A percentile compares a stretch with the other conserved stretches of the same genome.
phyloP scores from a whole-genome alignment of 2,888 invertebrate species.

The Copidosoma aretas region DNA sequence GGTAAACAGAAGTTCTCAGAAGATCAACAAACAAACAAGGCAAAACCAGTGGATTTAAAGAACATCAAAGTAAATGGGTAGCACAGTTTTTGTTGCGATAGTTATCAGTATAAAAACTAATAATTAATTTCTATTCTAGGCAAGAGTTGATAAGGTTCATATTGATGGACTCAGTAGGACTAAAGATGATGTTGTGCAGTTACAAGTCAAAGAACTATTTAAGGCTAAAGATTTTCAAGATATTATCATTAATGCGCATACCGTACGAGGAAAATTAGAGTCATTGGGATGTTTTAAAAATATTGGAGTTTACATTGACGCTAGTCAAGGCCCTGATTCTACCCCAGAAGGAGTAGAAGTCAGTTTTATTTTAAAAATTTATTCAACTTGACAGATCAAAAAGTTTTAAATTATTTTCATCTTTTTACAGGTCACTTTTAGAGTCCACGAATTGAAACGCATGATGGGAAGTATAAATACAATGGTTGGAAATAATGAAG shows the following conservation, averaged over 20 bases:
- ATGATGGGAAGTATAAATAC: constrained; percentile 86
- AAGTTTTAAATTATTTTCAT: constrained; percentile 11
- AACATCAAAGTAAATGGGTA: constrained; percentile 46
- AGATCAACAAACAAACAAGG: constrained; percentile 12
- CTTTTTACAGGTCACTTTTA: constrained; percentile 77
- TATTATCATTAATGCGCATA: constrained; percentile 74
- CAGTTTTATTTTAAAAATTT: constrained; percentile 36
- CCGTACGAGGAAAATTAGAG: constrained; percentile 77
- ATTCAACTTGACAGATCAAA: background rate
- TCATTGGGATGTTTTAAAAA: constrained; percentile 88
- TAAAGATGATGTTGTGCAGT: constrained; percentile 84
- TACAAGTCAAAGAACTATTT: constrained; percentile 83
- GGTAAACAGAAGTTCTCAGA: constrained; percentile 6
- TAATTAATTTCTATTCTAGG: constrained; percentile 65
- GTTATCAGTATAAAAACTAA: constrained; percentile 1
- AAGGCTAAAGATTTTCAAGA: constrained; percentile 86
- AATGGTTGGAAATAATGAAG: constrained; percentile 90
- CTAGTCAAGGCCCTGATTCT: constrained; percentile 78
- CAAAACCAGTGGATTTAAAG: constrained; percentile 46
- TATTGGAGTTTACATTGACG: constrained; percentile 86
- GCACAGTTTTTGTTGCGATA: constrained; percentile 3
- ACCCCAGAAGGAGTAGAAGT: constrained; percentile 84
- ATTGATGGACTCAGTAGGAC: constrained; percentile 86
- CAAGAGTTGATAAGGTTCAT: constrained; percentile 84
- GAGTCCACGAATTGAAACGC: constrained; percentile 82